Base-by-base conservation (phyloP, 2,888 invertebrate species). In the Allolobophora icterica region DNA sequence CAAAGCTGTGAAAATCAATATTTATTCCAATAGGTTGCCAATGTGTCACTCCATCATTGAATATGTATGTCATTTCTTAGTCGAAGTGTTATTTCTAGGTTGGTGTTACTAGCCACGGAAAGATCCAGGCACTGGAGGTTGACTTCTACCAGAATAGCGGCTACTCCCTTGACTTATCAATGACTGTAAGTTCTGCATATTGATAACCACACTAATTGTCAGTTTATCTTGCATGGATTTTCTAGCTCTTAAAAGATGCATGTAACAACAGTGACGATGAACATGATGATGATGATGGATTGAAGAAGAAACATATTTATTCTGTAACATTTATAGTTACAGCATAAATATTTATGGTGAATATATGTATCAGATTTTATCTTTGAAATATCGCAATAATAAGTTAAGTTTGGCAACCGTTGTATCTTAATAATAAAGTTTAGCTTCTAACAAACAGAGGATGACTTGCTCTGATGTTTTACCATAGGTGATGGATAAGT, bases 111-210 rank as follows among this genome's bases (percentile, higher is more conserved):
- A 96, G 96, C 52, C 96, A 97, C 91, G 98, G 98, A 5, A 96
- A 96, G 94, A 96, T 99, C 90, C 96, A 97, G 84, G 98, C 97
- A 4, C 96, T 97, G 89, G 96, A 97, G 92, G 96, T 97, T 19
- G 96, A 97, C 92, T 96, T 98, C 91, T 98, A 97, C 94, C 96
- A 96, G 91, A 99, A 99, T 95, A 97, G 96, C 84, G 99, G 99
- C 3, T 97, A 97, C 95, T 97, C 93, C 19, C 95, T 96, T 92
- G 99, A 99, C 95, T 95, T 98, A 84, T 98, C 98, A 24, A 91
- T 92, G 90, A 94, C 94, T 38, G 96, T 96, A 93, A 94, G 93
- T 91, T 45, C 21, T 52, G 19, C 34, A 35, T 24, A 24, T 52
- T 24, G 3, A 5, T 45, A 45, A 45, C 1, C 45, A 11, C 21